phyloP scores from a whole-genome alignment of 2,888 invertebrate species.

The Tinea semifulvella region DNA sequence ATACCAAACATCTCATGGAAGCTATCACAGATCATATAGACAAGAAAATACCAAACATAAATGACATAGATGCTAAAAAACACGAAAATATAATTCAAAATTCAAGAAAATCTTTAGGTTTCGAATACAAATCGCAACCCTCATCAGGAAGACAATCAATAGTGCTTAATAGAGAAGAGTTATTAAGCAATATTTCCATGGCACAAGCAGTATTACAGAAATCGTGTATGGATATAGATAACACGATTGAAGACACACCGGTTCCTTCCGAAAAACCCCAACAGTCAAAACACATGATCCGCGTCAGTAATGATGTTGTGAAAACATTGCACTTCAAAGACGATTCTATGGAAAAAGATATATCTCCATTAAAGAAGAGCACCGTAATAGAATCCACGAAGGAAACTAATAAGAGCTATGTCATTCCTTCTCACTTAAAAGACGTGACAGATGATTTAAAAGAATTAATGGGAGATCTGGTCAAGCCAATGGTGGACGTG shows the following conservation, averaged over 20 bases:
- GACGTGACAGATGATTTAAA: conserved; percentile 43
- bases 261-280: neutral
- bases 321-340: conserved; percentile 49
- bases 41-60: too few relatives aligned
- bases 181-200: conserved; percentile 41
- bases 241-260: conserved; percentile 22
- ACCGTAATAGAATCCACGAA: conserved; percentile 36
- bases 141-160: conserved; percentile 31
- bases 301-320: conserved; percentile 39
- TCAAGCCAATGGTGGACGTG: conserved; percentile 41
- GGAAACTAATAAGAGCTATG: conserved; percentile 31
- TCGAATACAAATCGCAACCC: neutral
- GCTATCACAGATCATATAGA: conserved; percentile 43
- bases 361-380: conserved; percentile 35
- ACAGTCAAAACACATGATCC: conserved; percentile 17
- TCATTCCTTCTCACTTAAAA: conserved; percentile 42
- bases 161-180: conserved; percentile 36
- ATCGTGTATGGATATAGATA: conserved; percentile 27
- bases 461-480: conserved; percentile 44
- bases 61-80: neutral
- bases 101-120: neutral
- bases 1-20: conserved; percentile 41
- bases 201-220: conserved; percentile 37
- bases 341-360: conserved; percentile 21
- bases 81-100: neutral